Percentiles rank a stretch among this genome's conserved stretches.
Evolutionary conservation across 92 coral and sea anemone species (phyloP).

Genomic region (Virgularia gustaviana): DNA sequence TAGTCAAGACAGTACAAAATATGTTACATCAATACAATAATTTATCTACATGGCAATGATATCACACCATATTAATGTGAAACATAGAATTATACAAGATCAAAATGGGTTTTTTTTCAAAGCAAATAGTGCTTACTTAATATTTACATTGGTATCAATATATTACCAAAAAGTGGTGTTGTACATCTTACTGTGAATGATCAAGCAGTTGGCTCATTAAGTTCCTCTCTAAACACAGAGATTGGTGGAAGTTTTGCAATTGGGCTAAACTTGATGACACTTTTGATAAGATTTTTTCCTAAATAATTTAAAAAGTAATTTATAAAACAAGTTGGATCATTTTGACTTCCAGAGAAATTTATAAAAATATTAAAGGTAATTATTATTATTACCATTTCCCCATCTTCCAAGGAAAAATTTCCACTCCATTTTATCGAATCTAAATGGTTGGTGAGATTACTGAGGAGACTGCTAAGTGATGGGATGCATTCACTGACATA

Average conservation of each 20-base stretch:
- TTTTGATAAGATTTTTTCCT: constrained; percentile 66
- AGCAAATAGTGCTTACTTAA: too few species aligned
- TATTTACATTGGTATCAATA: too few species aligned
- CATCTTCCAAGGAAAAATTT: constrained; percentile 62
- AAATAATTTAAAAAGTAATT: background rate
- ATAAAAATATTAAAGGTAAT: background rate
- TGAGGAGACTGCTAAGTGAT: constrained; percentile 64
- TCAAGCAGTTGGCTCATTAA: constrained; percentile 54
- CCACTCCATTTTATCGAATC: constrained; percentile 73
- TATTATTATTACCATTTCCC: constrained; percentile 60
- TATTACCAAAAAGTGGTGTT: too few species aligned
- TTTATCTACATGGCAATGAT: too few species aligned
- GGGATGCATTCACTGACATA: constrained; percentile 67
- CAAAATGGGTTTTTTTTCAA: too few species aligned
- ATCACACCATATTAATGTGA: too few species aligned
- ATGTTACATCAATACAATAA: too few species aligned
- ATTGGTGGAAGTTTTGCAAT: constrained; percentile 77
- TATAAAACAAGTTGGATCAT: too few species aligned
- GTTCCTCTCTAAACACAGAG: constrained; percentile 64
- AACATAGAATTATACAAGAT: too few species aligned
- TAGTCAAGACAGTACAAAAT: background rate
- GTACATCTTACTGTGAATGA: too few species aligned
- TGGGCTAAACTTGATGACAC: constrained; percentile 80
- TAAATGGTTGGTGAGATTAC: constrained; percentile 67
- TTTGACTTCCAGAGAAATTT: too few species aligned